A percentile compares a stretch with the other conserved stretches of the same genome.
These are phyloP conservation scores for Blennius ocellaris DNA, from an alignment of 2,113 vertebrate species.

Conservation along the genomic window DNA sequence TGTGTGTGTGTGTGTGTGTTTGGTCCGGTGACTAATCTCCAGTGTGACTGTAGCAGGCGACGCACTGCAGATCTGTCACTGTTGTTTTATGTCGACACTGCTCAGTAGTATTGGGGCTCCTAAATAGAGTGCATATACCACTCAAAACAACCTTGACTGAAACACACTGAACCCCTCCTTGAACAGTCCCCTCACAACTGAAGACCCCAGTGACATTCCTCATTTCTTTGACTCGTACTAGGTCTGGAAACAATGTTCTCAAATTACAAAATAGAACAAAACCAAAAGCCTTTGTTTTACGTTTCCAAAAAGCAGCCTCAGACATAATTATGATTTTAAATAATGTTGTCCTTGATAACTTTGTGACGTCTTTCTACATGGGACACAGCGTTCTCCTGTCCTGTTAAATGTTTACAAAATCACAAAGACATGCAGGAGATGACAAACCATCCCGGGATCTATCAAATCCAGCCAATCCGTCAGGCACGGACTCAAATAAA, in stretches of 20 bases:
- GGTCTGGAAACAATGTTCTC: conserved; percentile 1
- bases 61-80: conserved; percentile 49
- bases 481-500: conserved; percentile 64
- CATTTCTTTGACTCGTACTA: conserved; percentile 39
- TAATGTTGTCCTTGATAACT: neutral
- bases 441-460: conserved; percentile 57
- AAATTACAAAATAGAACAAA: neutral
- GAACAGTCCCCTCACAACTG: conserved; percentile 10
- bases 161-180: conserved; percentile 51
- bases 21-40: conserved; percentile 26
- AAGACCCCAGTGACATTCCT: conserved; percentile 40
- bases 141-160: conserved; percentile 47
- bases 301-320: neutral
- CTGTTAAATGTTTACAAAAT: conserved; percentile 38
- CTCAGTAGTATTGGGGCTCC: conserved; percentile 28
- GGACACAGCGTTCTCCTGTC: conserved; percentile 21
- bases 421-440: conserved; percentile 39
- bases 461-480: conserved; percentile 62
- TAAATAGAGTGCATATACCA: conserved; percentile 44
- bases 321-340: neutral
- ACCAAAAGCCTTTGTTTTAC: conserved; percentile 2
- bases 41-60: conserved; percentile 30
- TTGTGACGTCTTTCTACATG: neutral
- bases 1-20: conserved; percentile 18
- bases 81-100: conserved; percentile 42